Conservation (phyloP, 1,140 invertebrate genomes). For the Drosophila nigromelanica region DNA sequence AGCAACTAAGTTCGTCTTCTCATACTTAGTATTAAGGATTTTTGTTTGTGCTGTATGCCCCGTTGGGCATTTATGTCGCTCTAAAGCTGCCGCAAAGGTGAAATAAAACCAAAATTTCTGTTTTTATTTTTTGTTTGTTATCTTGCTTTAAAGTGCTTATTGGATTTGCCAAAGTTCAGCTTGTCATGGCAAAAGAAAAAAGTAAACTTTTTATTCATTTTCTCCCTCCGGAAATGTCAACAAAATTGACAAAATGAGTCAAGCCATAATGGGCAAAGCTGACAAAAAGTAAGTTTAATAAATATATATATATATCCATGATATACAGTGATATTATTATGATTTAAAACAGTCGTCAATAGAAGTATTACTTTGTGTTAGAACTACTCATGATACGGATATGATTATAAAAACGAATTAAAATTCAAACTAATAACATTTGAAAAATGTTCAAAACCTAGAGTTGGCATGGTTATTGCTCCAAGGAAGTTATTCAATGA, state of each 20-base stretch:
- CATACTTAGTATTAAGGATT: slow-evolving; percentile 4
- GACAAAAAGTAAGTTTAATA: neutral
- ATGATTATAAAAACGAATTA: neutral
- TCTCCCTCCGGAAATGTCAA: slow-evolving; percentile 23
- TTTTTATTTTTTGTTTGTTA: slow-evolving; percentile 7
- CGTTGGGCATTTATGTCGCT: slow-evolving; percentile 15
- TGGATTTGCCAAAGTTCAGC: slow-evolving; percentile 56
- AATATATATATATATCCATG: too few species aligned
- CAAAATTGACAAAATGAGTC: slow-evolving; percentile 15
- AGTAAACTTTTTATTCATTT: slow-evolving; percentile 13
- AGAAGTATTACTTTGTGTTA: too few species aligned
- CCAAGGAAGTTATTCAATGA: slow-evolving; percentile 1
- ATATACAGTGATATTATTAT: too few species aligned
- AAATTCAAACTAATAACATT: neutral
- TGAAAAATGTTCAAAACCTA: neutral
- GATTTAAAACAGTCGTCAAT: too few species aligned
- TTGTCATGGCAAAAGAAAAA: slow-evolving; percentile 7
- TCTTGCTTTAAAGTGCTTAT: slow-evolving; percentile 62
- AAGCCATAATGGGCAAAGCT: neutral
- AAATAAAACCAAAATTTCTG: slow-evolving; percentile 44
- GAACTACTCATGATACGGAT: too few species aligned
- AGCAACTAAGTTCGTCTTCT: slow-evolving; percentile 23
- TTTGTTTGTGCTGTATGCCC: slow-evolving; percentile 19
- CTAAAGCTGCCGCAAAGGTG: slow-evolving; percentile 38
- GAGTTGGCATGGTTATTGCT: neutral